Evolutionary conservation across 2,888 invertebrate genomes (phyloP), one percentile per base, ranked within the genome.

Genomic region (Cataglyphis rosenhaueri): DNA sequence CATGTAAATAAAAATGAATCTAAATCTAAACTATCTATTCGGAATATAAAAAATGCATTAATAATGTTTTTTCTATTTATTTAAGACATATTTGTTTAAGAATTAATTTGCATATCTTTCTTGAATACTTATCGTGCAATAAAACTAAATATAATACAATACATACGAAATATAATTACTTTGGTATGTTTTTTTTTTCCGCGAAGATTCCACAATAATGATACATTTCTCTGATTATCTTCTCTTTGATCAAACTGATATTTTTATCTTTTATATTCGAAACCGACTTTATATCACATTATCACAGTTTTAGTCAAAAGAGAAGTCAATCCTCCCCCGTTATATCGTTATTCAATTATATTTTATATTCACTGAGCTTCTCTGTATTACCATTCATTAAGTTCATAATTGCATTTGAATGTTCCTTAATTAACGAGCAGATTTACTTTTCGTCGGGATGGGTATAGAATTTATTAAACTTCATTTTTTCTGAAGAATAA

Each of bases 351-450:
- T 57, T 78, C 41, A 70, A 44, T 78, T 78, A 66, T 38, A 65
- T 68, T 76, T 76, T 57, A 76, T 57, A 59, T 59, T 78, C 32
- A 70, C 21, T 15, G 41, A 32, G 4, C 32, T 57, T 78, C 70
- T 38, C 70, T 38, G 10, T 21, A 32, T 29, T 32, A 12, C 12
- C 59, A 71, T 78, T 78, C 71, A 41, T 70, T 57, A 78, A 70
- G 35, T 38, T 70, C 32, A 59, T 70, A 78, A 78, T 70, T 78
- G 21, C 57, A 59, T 78, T 59, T 3, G 70, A 70, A 59, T 70
- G 78, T 71, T 70, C 78, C 70, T 78, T 78, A 70, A 78, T 78
- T 70, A 78, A 78, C 44, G 32, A 78, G 71, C 57, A 71, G 57
- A 78, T 78, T 78, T 70, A 78, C 57, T 78, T 57, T 57, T 21